Percentiles rank a stretch among this genome's conserved stretches.
Conservation (phyloP, 2,113 vertebrate genomes). For the Psittacula cyanocephala region DNA sequence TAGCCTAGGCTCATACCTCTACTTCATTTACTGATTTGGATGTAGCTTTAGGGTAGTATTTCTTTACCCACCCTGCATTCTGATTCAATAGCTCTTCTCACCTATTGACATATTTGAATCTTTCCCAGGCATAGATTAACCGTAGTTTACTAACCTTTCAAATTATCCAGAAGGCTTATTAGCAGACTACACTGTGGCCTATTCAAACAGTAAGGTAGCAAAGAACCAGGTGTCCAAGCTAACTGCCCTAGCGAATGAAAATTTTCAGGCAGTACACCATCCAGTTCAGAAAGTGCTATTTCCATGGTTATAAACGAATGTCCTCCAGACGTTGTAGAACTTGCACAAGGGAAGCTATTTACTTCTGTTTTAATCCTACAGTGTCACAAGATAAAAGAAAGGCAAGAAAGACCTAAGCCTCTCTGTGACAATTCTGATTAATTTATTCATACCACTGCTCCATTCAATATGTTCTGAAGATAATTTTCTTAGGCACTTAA, state of each 20-base stretch:
- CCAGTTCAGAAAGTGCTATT: neutral
- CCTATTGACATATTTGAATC: neutral
- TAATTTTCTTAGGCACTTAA: neutral
- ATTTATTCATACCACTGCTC: neutral
- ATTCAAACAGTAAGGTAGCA: neutral
- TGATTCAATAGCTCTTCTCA: neutral
- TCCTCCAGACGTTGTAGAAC: neutral
- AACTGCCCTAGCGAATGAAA: neutral
- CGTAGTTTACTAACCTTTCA: neutral
- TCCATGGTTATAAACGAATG: neutral
- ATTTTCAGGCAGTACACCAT: neutral
- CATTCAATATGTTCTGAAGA: neutral
- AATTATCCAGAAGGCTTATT: neutral
- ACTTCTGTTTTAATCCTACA: neutral
- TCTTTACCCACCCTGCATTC: neutral
- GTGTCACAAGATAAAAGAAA: neutral
- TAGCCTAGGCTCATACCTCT: neutral
- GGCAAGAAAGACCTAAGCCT: neutral
- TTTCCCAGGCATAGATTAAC: neutral
- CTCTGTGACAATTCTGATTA: neutral
- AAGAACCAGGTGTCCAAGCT: neutral
- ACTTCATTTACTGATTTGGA: neutral
- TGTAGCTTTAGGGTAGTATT: fast-evolving
- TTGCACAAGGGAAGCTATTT: neutral
- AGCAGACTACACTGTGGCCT: fast-evolving